phyloP scores from a whole-genome alignment of 2,113 vertebrate species.

The Microtus pennsylvanicus region DNA sequence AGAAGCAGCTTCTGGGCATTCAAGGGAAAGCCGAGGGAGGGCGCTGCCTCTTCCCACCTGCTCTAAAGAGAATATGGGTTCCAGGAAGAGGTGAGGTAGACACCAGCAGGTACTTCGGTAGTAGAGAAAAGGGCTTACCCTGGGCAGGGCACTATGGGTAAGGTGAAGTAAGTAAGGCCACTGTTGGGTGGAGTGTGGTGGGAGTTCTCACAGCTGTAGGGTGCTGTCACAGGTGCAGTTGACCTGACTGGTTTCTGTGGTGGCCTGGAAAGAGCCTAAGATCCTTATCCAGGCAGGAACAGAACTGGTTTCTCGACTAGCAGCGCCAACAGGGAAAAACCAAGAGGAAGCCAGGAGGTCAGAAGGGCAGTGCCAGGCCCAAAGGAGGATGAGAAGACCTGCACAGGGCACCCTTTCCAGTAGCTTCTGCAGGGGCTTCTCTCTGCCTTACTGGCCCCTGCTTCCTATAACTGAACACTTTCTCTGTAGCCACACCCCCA shows the following conservation, averaged over 20 bases:
- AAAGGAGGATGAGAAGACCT: background rate
- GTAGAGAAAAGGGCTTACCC: background rate
- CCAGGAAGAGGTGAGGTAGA: background rate
- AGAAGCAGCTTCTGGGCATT: no score
- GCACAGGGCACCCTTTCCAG: background rate
- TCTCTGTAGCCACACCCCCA: background rate
- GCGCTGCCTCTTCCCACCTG: background rate
- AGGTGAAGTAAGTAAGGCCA: background rate
- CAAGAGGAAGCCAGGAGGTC: conserved; percentile 68
- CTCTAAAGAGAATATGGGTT: background rate
- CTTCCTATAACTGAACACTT: background rate
- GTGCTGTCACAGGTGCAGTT: background rate
- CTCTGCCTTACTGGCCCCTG: rapidly evolving
- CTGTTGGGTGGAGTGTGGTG: background rate
- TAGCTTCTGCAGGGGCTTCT: background rate
- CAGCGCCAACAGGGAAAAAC: conserved; percentile 56
- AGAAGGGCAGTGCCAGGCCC: conserved; percentile 52
- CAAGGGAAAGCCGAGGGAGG: background rate
- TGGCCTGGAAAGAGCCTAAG: conserved; percentile 73
- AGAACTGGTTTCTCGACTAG: conserved; percentile 81
- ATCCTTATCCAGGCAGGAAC: conserved; percentile 78
- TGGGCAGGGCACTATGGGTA: background rate
- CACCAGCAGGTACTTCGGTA: background rate
- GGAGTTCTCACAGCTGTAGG: background rate
- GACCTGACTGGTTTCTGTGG: conserved; percentile 67